Evolutionary conservation across 2,888 invertebrate genomes (phyloP).

Genomic region (Drosophila testacea): DNA sequence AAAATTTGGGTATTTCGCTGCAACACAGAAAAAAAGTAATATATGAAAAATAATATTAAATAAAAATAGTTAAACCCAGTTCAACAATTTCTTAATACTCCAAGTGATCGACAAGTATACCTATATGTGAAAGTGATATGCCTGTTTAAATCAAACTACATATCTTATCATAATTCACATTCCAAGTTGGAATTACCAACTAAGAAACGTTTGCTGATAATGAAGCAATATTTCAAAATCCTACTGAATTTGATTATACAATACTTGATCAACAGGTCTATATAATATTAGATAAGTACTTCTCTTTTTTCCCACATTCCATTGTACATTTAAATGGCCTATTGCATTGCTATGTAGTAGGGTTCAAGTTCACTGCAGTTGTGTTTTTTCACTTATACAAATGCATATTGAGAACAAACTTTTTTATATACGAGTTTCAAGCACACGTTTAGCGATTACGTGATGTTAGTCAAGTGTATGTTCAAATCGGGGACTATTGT

Average conservation of each 20-base stretch:
- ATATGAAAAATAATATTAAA: too few relatives aligned
- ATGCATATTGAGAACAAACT: conserved; percentile 7
- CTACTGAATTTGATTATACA: background rate
- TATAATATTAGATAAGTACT: background rate
- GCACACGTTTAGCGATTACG: conserved; percentile 28
- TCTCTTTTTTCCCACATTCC: conserved; percentile 11
- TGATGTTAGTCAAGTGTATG: conserved; percentile 20
- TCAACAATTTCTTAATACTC: too few relatives aligned
- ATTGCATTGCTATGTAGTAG: conserved; percentile 13
- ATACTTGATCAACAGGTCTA: background rate
- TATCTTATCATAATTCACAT: conserved; percentile 17
- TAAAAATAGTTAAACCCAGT: too few relatives aligned
- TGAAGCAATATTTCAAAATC: background rate
- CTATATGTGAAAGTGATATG: background rate
- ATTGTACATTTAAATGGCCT: background rate
- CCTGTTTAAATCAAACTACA: background rate
- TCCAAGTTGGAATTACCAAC: background rate
- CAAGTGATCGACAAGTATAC: background rate
- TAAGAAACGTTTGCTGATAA: conserved; percentile 4
- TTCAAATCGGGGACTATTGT: background rate
- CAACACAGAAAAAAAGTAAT: too few relatives aligned
- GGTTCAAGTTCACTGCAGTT: conserved; percentile 57
- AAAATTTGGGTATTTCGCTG: too few relatives aligned
- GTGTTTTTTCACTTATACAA: background rate
- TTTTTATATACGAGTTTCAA: conserved; percentile 17